These are phyloP conservation scores for Ctenoplectra terminalis DNA, from an alignment of 1,140 invertebrate species.

Conservation along the genomic window DNA sequence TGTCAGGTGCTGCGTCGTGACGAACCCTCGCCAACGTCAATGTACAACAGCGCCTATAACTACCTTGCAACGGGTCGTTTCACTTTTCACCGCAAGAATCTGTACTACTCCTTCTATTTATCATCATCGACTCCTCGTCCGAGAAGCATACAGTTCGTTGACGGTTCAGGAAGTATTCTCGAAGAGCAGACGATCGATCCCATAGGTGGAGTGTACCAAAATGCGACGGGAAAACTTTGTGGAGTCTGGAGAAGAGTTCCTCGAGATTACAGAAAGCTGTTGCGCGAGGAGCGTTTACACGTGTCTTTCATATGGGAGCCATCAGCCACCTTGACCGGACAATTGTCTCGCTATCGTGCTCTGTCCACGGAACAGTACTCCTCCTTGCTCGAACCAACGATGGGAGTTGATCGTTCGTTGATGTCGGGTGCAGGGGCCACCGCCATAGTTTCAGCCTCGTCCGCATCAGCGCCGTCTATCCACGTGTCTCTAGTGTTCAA, in stretches of 20 bases:
- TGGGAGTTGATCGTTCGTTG: slow-evolving; percentile 79
- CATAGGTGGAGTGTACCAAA: slow-evolving; percentile 87
- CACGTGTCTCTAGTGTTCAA: slow-evolving; percentile 92
- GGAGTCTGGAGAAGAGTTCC: slow-evolving; percentile 94
- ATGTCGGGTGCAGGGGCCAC: slow-evolving; percentile 90
- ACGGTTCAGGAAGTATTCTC: slow-evolving; percentile 89
- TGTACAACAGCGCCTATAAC: slow-evolving; percentile 82
- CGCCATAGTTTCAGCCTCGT: slow-evolving; percentile 91
- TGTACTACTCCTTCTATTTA: slow-evolving; percentile 90
- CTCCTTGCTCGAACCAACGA: slow-evolving; percentile 88
- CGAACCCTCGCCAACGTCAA: slow-evolving; percentile 84
- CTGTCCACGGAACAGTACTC: slow-evolving; percentile 92
- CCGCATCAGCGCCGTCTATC: slow-evolving; percentile 89
- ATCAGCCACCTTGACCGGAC: slow-evolving; percentile 86
- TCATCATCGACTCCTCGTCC: slow-evolving; percentile 85
- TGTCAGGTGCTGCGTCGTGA: slow-evolving; percentile 87
- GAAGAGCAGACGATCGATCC: slow-evolving; percentile 89
- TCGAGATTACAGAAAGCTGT: slow-evolving; percentile 89
- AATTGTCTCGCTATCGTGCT: slow-evolving; percentile 87
- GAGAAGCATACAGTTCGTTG: slow-evolving; percentile 89
- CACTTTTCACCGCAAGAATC: slow-evolving; percentile 88
- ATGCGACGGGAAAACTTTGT: slow-evolving; percentile 91
- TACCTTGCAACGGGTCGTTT: slow-evolving; percentile 90
- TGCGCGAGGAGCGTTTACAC: slow-evolving; percentile 90
- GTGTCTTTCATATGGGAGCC: slow-evolving; percentile 90